phyloP scores from a whole-genome alignment of 2,888 invertebrate species.

The Andrena fulva region DNA sequence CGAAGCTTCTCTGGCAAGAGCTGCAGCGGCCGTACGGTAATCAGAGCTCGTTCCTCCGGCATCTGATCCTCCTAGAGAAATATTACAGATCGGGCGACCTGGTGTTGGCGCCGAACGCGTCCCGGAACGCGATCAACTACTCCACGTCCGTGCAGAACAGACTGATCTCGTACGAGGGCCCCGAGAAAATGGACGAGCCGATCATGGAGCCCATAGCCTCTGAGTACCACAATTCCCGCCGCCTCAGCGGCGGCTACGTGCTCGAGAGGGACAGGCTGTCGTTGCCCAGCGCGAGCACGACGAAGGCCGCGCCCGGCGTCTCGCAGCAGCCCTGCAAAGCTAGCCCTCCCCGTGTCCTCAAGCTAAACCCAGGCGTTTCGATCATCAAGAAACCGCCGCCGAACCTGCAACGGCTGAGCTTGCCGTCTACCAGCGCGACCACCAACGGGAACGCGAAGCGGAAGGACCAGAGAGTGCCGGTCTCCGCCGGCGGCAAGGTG shows the following conservation, averaged over 20 bases:
- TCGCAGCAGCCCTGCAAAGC: constrained; percentile 48
- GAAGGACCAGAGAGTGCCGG: constrained; percentile 88
- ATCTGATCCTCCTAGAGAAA: constrained; percentile 92
- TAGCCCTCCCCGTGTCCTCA: constrained; percentile 74
- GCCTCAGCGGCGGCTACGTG: constrained; percentile 81
- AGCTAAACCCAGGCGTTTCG: constrained; percentile 81
- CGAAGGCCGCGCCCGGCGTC: constrained; percentile 46
- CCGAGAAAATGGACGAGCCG: constrained; percentile 82
- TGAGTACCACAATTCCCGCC: constrained; percentile 78
- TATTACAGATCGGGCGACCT: constrained; percentile 93
- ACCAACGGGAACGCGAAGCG: constrained; percentile 74
- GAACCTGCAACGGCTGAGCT: constrained; percentile 78
- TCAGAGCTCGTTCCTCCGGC: constrained; percentile 93
- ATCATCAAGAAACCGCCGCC: constrained; percentile 83
- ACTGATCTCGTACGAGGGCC: constrained; percentile 90
- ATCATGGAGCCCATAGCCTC: constrained; percentile 79
- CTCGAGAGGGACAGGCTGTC: constrained; percentile 77
- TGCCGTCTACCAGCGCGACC: constrained; percentile 72
- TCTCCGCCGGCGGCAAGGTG: constrained; percentile 91
- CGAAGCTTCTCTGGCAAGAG: constrained; percentile 92
- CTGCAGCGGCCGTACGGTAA: constrained; percentile 94
- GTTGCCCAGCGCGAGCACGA: constrained; percentile 67
- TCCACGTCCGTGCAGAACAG: constrained; percentile 93
- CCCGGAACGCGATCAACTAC: constrained; percentile 91
- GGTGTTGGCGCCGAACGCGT: constrained; percentile 90